Base-by-base conservation (phyloP, 2,888 invertebrate species). In the Drosophila demipolita region DNA sequence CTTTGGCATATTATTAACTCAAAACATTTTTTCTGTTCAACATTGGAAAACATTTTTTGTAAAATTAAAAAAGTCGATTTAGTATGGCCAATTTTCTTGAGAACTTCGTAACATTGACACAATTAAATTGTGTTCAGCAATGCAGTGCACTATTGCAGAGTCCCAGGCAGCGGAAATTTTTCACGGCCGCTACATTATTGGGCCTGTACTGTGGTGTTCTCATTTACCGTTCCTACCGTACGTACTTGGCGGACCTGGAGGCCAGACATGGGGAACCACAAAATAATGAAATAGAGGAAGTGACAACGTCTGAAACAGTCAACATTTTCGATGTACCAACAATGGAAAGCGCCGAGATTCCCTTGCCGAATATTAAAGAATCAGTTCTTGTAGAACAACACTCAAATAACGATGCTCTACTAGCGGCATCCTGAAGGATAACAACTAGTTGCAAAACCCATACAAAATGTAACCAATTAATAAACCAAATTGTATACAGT, bases 151-250 rank as follows among this genome's bases (percentile, higher is more conserved):
- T 76, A 0, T 42, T 78, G 1, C 29, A 60, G 23, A 50, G 9
- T 29, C 68, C 73, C 7, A 50, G 35, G 26, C 38, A 59, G 5
- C 36, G 65, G 11, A 78, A 80, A 32, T 73, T 48, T 48, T 3
- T 65, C 9, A 66, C 48, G 2, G 52, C 57, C 9, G 65, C 55
- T 11, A 50, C 64, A 15, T 40, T 78, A 2, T 57, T 78, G 12
- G 53, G 78, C 6, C 3, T 78, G 0, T 78, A 78, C 17, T 80
- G 80, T 45, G 78, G 78, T 8, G 60, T 63, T 7, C 38, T 80
- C 11, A 23, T 65, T 6, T 80, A 68, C 38, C 76, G 78, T 17
- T 58, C 64, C 9, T 78, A 76, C 38, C 59, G 50, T 8, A 62
- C 48, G 8, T 40, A 72, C 9, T 12, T 54, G 26, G 20, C 38